Evolutionary conservation across 2,888 invertebrate genomes (phyloP), one percentile per base, ranked within the genome.

Genomic region (Entomobrya proxima): DNA sequence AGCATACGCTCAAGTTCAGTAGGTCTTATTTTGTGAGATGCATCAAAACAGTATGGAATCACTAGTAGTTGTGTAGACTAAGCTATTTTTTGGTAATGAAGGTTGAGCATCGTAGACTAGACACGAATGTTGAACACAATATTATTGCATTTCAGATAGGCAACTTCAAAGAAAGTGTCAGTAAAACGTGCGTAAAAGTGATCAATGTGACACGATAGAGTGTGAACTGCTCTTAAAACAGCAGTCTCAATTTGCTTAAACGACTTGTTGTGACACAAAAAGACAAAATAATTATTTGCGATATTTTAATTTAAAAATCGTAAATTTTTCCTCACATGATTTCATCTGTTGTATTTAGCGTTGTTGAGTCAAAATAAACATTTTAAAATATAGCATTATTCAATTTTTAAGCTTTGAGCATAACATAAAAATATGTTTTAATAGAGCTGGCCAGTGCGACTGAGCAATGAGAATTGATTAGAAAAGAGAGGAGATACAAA

Each of bases 251-350:
- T 64, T 2, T 11, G 21, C 35, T 7, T 35, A 32, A 35, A 64
- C 35, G 50, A 37, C 52, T 37, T 80, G 80, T 80, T 80, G 52
- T 80, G 80, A 80, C 80, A 80, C 7, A 40, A 55, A 80, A 80
- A 52, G 80, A 80, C 80, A 72, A 72, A 80, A 52, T 80, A 91
- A 90, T 76, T 9, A 47, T 67, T 30, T 15, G 18, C 24, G n/a
- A 58, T 58, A 58, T 64, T 35, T 32, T 9, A 35, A 21, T n/a
- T 32, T 15, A 13, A 21, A n/a, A 35, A 18, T 11, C 30, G 30
- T 30, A 58, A 58, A 58, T 30, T 58, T 58, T 58, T 58, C 58
- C 58, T 58, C 30, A 9, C 15, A 4, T 58, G 15, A 13, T 58
- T 5, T 30, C 7, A 2, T 15, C 27, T 30, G 15, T n/a, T n/a